Base-by-base conservation (phyloP, 2,797 vertebrate genomes). In the Micrastur ruficollis region DNA sequence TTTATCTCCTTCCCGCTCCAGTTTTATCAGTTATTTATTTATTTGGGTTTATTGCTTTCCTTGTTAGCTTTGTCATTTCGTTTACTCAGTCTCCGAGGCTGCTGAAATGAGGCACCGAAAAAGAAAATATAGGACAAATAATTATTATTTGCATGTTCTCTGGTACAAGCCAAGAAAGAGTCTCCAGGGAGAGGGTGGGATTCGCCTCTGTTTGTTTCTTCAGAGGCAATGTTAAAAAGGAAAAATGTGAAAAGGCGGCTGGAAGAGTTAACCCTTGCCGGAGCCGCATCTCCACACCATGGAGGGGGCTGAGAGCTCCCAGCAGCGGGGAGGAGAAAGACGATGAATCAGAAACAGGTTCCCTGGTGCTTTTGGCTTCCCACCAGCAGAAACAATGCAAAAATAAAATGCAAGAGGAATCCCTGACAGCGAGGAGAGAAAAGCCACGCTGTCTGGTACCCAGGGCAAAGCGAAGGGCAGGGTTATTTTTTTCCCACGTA, bases 161-260 rank as follows among this genome's bases (percentile, higher is more conserved):
- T 88, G 58, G 68, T 89, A 42, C 65, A 50, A 84, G 93, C 94
- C 93, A 94, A 87, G 92, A 56, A 93, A 44, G 80, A 65, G 16
- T 31, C 93, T 81, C 94, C 0, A 1, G 91, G 94, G 94, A 88
- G 65, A 96, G 96, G 96, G 96, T 93, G 94, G 96, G 93, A 95
- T 95, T 94, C 1, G 83, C 90, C 91, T 94, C 93, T 89, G 83
- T 86, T 97, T 97, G 91, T 95, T 97, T 95, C 78, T 96, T 95
- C 86, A 76, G 71, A 92, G 93, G 95, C 89, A 47, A 89, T 34
- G 89, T 88, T 80, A 61, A 76, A 50, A 31, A 49, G 32, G 56
- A 83, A 91, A 74, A 93, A 91, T 50, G 71, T 34, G n/a, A 42
- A 76, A 61, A 91, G 73, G 85, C 32, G 9, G 22, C 40, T 56